Conservation (phyloP, 2,888 invertebrate species). For the Candidula unifasciata region DNA sequence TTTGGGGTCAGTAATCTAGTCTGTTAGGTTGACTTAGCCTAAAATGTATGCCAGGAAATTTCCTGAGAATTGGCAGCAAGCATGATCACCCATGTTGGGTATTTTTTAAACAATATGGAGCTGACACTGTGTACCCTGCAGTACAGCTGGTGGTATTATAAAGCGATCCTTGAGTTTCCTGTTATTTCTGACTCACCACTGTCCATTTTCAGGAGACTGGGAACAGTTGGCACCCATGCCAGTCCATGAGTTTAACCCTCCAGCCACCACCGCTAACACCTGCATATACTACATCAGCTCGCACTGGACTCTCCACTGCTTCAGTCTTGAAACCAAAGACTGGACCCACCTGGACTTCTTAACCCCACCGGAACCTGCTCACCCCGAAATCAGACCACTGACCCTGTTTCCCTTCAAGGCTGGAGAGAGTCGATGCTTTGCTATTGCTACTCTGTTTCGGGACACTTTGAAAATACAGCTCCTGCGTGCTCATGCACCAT, state of each 20-base stretch:
- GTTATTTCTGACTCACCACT: not conserved
- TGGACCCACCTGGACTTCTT: not conserved
- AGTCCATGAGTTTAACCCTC: constrained; percentile 27
- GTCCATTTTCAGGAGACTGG: constrained; percentile 19
- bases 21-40: too few relatives aligned
- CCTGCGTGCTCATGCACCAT: not conserved
- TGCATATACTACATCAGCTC: constrained; percentile 28
- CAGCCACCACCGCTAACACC: not conserved
- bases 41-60: too few relatives aligned
- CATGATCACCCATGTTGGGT: too few relatives aligned
- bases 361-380: too few relatives aligned
- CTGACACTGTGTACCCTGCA: too few relatives aligned
- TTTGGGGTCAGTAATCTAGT: too few relatives aligned
- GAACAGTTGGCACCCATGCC: not conserved
- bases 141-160: not conserved
- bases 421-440: not conserved
- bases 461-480: not conserved
- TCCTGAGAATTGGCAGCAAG: too few relatives aligned
- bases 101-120: too few relatives aligned
- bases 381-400: not conserved
- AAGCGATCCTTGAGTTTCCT: too few relatives aligned
- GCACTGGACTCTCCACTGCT: not conserved
- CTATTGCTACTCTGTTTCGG: too few relatives aligned
- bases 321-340: not conserved
- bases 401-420: not conserved